phyloP scores from a whole-genome alignment of 2,888 invertebrate genomes.

The Cylloceria caligata region DNA sequence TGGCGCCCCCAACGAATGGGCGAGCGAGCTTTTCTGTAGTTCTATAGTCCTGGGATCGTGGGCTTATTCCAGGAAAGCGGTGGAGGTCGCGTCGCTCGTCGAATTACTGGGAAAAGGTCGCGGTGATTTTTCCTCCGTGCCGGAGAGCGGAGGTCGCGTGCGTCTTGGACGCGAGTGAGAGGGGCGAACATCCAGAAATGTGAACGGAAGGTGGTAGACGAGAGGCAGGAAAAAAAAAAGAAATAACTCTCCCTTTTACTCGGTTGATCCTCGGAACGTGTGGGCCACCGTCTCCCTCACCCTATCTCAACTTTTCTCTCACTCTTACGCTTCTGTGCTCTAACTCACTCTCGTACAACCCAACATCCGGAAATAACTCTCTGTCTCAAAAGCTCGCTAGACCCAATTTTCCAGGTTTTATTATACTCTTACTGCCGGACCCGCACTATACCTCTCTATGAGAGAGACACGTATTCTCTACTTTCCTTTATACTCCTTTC shows the following conservation, averaged over 20 bases:
- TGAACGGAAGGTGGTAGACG: background rate
- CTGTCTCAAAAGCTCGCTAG: conserved; percentile 27
- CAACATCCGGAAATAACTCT: conserved; percentile 16
- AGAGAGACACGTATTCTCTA: conserved; percentile 7
- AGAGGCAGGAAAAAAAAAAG: background rate
- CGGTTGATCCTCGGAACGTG: conserved; percentile 63
- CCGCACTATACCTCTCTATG: background rate
- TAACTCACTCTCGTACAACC: conserved; percentile 22
- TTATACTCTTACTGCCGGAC: conserved; percentile 4
- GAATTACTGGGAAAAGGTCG: conserved; percentile 26
- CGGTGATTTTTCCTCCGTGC: conserved; percentile 38
- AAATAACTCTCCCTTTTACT: conserved; percentile 27
- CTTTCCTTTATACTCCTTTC: conserved; percentile 6
- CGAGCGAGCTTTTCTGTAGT: conserved; percentile 3
- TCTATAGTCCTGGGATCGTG: background rate
- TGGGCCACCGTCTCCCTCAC: conserved; percentile 5
- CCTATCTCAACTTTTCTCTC: conserved; percentile 32
- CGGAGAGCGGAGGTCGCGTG: background rate
- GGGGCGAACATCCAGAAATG: background rate
- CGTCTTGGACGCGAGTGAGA: background rate
- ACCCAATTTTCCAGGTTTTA: conserved; percentile 43
- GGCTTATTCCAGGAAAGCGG: background rate
- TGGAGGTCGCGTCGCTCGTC: conserved; percentile 15
- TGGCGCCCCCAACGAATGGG: conserved; percentile 8
- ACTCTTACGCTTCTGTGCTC: conserved; percentile 15